Evolutionary conservation across 2,888 invertebrate genomes (phyloP).

Genomic region (Rosalia funebris): DNA sequence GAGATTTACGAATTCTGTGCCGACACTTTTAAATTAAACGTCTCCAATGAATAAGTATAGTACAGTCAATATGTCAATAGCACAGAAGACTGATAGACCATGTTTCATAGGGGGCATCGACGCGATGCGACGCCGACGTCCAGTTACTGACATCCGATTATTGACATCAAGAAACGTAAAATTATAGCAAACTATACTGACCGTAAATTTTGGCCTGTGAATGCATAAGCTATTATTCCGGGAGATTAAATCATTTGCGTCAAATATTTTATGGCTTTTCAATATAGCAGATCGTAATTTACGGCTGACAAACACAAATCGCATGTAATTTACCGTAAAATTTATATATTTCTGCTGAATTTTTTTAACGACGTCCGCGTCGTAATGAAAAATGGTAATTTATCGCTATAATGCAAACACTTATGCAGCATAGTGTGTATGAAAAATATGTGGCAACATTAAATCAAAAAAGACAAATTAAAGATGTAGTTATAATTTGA

Average conservation of each 20-base stretch:
- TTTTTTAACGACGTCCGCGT: slow-evolving; percentile 24
- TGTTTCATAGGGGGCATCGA: too few species aligned
- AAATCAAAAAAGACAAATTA: too few species aligned
- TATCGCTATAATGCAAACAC: background rate
- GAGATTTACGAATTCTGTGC: too few species aligned
- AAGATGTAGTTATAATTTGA: too few species aligned
- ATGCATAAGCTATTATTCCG: slow-evolving; percentile 37
- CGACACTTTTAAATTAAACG: too few species aligned
- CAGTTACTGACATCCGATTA: too few species aligned
- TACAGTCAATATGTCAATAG: too few species aligned
- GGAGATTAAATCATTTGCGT: slow-evolving; percentile 52
- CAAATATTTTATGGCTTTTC: slow-evolving; percentile 53
- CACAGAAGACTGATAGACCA: too few species aligned
- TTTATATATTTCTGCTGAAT: slow-evolving; percentile 34
- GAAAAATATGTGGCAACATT: too few species aligned
- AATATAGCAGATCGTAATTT: slow-evolving; percentile 48
- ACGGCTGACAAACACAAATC: slow-evolving; percentile 45
- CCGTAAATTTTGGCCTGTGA: slow-evolving; percentile 29
- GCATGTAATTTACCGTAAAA: slow-evolving; percentile 39
- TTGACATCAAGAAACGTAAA: slow-evolving; percentile 7
- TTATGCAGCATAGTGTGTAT: too few species aligned
- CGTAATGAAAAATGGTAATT: slow-evolving; percentile 8
- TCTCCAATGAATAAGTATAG: too few species aligned
- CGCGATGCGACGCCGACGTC: too few species aligned
- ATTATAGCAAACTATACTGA: slow-evolving; percentile 12